Evolutionary conservation across 2,113 vertebrate genomes (phyloP).

Genomic region (Psilopsiagon aurifrons): DNA sequence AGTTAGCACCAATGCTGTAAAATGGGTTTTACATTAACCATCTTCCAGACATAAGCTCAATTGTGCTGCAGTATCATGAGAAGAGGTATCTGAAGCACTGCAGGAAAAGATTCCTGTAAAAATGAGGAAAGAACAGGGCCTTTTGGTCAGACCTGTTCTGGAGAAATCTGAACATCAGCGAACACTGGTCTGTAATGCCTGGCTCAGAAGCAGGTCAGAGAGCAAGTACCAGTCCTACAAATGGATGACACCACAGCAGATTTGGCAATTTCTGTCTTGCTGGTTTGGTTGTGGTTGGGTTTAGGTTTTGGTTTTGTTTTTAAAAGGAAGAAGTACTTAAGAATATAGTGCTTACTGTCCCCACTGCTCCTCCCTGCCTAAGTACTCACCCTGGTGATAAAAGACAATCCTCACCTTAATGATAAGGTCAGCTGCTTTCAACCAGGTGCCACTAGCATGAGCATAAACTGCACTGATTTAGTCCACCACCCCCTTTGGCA

Average conservation of each 20-base stretch:
- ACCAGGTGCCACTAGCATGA: constrained; percentile 12
- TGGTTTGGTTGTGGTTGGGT: background rate
- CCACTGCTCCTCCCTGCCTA: background rate
- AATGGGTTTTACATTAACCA: background rate
- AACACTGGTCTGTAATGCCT: background rate
- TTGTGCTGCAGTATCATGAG: background rate
- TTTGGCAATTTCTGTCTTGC: background rate
- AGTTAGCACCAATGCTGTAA: background rate
- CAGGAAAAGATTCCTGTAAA: background rate
- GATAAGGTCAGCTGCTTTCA: constrained; percentile 49
- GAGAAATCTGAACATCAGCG: background rate
- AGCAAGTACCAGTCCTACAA: background rate
- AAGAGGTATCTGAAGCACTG: background rate
- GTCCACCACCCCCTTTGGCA: constrained; percentile 68
- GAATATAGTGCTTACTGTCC: background rate
- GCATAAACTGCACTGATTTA: constrained; percentile 33
- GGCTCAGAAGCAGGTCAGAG: background rate
- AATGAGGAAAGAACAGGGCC: background rate
- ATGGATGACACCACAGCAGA: background rate
- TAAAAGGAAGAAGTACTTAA: background rate
- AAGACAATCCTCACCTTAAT: constrained; percentile 4
- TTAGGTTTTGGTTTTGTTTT: background rate
- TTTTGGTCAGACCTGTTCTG: background rate
- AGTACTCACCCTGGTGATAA: background rate
- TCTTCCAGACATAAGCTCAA: background rate